Evolutionary conservation across 2,797 vertebrate genomes (phyloP), one percentile per base, ranked within the genome.

Genomic region (Lithobates sylvaticus): DNA sequence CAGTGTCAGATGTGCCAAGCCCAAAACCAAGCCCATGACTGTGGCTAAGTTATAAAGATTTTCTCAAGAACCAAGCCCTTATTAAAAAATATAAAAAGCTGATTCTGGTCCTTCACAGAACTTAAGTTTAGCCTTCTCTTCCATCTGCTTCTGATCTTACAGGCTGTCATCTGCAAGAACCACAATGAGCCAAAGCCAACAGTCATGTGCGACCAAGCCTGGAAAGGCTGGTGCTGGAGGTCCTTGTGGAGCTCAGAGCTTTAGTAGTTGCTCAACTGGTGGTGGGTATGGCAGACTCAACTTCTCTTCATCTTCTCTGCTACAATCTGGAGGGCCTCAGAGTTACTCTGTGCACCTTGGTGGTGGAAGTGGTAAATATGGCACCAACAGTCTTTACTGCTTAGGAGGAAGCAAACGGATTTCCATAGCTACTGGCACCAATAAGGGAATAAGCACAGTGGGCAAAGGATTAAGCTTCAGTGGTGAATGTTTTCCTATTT

Each of bases 301-400:
- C 18, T 75, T 80, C 58, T 65, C 50, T n/a, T 71, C 76, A 21
- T 73, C 68, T 44, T 80, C 84, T 3, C 8, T 26, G 3, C 16
- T 44, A n/a, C 54, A 26, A 61, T 83, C 50, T 65, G 82, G 76
- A 65, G 32, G 26, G 16, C 8, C 12, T 64, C 69, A 76, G 44
- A 50, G 74, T 54, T 47, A 32, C 29, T 5, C 34, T 10, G 23
- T 42, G 2, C 21, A 3, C 68, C 10, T n/a, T 23, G 26, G 58
- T 13, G 58, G 50, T 34, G 76, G 68, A 71, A 78, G 18, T 4
- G 89, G 90, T 2, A 76, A 70, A 75, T 91, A 90, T 0, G 78
- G 91, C 21, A 91, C 90, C 10, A 68, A 88, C 72, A 92, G 91
- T 39, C 89, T 92, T 3, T 92, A 89, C 80, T 89, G 15, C 77